Conservation (phyloP, 1,140 invertebrate genomes). For the Drosophila biarmipes region DNA sequence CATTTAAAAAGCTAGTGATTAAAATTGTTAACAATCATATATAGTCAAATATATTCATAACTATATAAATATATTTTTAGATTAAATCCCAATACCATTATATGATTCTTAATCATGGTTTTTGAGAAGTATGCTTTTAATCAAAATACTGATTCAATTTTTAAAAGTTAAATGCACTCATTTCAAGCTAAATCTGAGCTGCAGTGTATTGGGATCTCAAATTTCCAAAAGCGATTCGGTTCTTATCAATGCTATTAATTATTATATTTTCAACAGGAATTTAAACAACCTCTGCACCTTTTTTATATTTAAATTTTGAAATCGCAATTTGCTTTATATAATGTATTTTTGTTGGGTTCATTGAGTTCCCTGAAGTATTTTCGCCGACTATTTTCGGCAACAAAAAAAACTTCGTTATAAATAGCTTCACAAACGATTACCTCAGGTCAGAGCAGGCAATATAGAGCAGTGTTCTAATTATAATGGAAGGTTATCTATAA, state of each 20-base stretch:
- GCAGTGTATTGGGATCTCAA: neutral
- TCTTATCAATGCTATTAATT: conserved; percentile 15
- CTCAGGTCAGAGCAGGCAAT: neutral
- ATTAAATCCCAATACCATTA: too few relatives aligned
- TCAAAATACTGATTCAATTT: neutral
- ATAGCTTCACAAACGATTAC: neutral
- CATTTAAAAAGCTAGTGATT: too few relatives aligned
- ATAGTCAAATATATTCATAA: too few relatives aligned
- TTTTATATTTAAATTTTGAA: neutral
- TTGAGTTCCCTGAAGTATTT: neutral
- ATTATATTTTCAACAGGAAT: neutral
- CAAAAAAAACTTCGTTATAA: conserved; percentile 9
- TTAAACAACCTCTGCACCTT: neutral
- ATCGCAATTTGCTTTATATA: neutral
- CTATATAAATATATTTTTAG: too few relatives aligned
- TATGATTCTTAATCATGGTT: too few relatives aligned
- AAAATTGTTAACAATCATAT: too few relatives aligned
- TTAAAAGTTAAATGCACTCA: neutral
- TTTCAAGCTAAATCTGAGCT: neutral
- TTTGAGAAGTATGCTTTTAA: too few relatives aligned
- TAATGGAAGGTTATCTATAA: neutral
- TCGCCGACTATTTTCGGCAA: conserved; percentile 9
- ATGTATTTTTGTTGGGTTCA: neutral
- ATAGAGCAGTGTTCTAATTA: neutral
- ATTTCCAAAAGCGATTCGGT: neutral